A percentile compares a stretch with the other conserved stretches of the same genome.
phyloP scores from a whole-genome alignment of 2,888 invertebrate species.

The Peribatodes rhomboidaria region DNA sequence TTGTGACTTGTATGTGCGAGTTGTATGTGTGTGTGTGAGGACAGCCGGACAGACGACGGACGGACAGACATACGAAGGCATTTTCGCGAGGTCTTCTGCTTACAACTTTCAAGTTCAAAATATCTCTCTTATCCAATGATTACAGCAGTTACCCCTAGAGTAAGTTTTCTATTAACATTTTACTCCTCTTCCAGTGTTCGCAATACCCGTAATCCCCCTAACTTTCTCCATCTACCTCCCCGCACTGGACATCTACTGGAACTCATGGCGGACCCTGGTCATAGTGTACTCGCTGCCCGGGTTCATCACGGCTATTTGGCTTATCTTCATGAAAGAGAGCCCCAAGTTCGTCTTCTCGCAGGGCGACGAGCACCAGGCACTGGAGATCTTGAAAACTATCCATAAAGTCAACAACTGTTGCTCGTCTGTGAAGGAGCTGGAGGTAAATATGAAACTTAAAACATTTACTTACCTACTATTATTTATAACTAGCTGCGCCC shows the following conservation, averaged over 20 bases:
- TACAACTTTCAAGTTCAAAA: too few species aligned
- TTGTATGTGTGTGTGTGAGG: too few species aligned
- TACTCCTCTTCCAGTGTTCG: constrained; percentile 79
- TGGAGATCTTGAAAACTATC: constrained; percentile 71
- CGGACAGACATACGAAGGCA: too few species aligned
- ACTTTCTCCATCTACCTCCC: constrained; percentile 68
- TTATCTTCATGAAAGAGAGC: constrained; percentile 89
- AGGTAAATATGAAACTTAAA: constrained; percentile 53
- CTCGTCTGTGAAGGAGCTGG: constrained; percentile 54
- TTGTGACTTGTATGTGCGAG: too few species aligned
- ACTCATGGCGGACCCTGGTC: constrained; percentile 92
- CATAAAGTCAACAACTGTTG: constrained; percentile 64
- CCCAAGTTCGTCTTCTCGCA: constrained; percentile 90
- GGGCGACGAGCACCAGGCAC: constrained; percentile 84
- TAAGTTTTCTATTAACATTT: neutral
- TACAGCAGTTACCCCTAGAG: neutral
- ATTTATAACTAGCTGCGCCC: too few species aligned
- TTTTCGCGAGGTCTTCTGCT: too few species aligned
- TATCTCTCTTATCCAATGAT: neutral
- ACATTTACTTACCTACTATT: too few species aligned
- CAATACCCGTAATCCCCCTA: constrained; percentile 88
- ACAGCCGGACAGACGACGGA: too few species aligned
- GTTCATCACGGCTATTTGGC: constrained; percentile 84
- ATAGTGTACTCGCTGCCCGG: constrained; percentile 88
- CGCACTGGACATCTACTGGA: constrained; percentile 83